phyloP scores from a whole-genome alignment of 2,113 vertebrate genomes.

The Passer domesticus region DNA sequence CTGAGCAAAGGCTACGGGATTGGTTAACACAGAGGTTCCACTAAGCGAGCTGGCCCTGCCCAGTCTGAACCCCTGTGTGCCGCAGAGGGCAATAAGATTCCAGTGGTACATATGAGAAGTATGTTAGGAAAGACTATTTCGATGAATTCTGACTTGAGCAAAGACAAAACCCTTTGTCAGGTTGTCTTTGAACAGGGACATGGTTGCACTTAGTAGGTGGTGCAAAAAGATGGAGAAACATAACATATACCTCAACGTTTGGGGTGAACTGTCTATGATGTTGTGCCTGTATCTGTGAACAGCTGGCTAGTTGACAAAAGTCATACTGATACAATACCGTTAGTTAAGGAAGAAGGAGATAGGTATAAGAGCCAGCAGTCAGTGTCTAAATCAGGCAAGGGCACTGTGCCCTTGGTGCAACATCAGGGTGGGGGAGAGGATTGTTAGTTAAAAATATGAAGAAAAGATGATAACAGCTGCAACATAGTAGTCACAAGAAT shows the following conservation, averaged over 20 bases:
- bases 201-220: background rate
- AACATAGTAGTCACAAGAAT: no score
- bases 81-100: background rate
- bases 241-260: background rate
- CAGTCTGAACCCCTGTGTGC: background rate
- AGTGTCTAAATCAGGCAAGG: no score
- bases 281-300: background rate
- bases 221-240: background rate
- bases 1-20: background rate
- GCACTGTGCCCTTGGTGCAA: no score
- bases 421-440: no score
- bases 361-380: no score
- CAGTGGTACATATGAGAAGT: background rate
- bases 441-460: no score
- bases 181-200: background rate
- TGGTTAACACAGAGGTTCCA: background rate
- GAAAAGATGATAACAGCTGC: no score
- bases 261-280: background rate
- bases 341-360: no score
- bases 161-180: background rate
- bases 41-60: background rate
- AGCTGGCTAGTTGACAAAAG: no score
- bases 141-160: background rate
- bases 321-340: no score
- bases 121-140: background rate